Percentiles rank a stretch among this genome's conserved stretches.
These are phyloP conservation scores for Peromyscus aztecus DNA, from an alignment of 2,797 vertebrate species.

Conservation along the genomic window DNA sequence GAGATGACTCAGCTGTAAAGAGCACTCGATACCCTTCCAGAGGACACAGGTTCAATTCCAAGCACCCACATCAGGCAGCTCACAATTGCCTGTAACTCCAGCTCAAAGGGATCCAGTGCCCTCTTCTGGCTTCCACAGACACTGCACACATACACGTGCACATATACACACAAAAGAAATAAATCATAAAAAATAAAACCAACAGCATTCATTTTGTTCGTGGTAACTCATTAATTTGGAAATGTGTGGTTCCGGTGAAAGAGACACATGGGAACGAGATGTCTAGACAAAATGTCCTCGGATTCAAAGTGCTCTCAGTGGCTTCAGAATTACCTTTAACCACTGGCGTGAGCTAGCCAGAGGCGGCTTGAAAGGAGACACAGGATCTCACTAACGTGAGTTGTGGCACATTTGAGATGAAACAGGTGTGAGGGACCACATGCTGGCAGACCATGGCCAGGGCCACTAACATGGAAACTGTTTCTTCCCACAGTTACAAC, in stretches of 20 bases:
- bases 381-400: accelerated
- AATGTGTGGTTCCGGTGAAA: accelerated
- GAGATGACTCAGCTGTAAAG: neutral
- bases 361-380: neutral
- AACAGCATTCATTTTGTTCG: neutral
- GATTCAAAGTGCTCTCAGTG: accelerated
- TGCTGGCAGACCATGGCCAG: accelerated
- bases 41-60: neutral
- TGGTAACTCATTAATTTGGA: neutral
- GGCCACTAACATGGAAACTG: accelerated
- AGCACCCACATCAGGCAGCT: neutral
- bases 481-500: slow-evolving; percentile 92
- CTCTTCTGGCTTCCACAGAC: neutral
- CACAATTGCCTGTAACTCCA: neutral
- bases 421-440: accelerated
- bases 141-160: neutral
- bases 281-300: accelerated
- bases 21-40: neutral
- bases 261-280: too few species aligned
- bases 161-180: neutral
- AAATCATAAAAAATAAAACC: neutral
- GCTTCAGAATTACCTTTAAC: neutral
- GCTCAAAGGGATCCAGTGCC: neutral
- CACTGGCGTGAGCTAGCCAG: neutral
- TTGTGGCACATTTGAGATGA: accelerated